These are phyloP conservation scores for Xenopus tropicalis DNA, from an alignment of 2,113 vertebrate genomes.

Conservation along the genomic window DNA sequence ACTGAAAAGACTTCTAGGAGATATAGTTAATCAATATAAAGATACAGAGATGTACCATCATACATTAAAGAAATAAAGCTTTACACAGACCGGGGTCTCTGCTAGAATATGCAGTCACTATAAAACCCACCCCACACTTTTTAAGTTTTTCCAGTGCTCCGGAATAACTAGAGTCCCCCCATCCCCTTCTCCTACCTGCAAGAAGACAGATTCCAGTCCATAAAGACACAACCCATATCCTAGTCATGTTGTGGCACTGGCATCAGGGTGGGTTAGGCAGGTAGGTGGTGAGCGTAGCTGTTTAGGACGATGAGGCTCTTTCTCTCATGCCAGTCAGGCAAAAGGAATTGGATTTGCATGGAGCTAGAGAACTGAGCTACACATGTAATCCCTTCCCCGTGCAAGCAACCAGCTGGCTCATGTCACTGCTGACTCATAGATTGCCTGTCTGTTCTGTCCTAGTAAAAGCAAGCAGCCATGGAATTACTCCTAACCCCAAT, in stretches of 20 bases:
- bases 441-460: conserved; percentile 19
- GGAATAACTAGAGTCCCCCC: too few species aligned
- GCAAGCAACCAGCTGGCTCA: conserved; percentile 73
- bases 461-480: neutral
- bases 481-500: neutral
- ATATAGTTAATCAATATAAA: too few species aligned
- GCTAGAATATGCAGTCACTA: too few species aligned
- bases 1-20: too few species aligned
- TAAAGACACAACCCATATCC: conserved; percentile 52
- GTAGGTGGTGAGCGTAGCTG: conserved; percentile 44
- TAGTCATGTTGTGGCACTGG: conserved; percentile 57
- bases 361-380: conserved; percentile 54
- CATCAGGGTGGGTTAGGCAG: conserved; percentile 42
- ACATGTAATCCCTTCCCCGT: conserved; percentile 64
- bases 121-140: too few species aligned
- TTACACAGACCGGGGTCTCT: too few species aligned
- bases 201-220: conserved; percentile 61
- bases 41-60: too few species aligned
- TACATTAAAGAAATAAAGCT: too few species aligned
- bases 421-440: conserved; percentile 66
- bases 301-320: conserved; percentile 24
- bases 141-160: too few species aligned
- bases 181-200: conserved; percentile 66
- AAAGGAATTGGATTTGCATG: conserved; percentile 64
- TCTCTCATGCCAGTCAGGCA: conserved; percentile 57